These are phyloP conservation scores for Autographa gamma DNA, from an alignment of 2,888 invertebrate genomes.

Conservation along the genomic window DNA sequence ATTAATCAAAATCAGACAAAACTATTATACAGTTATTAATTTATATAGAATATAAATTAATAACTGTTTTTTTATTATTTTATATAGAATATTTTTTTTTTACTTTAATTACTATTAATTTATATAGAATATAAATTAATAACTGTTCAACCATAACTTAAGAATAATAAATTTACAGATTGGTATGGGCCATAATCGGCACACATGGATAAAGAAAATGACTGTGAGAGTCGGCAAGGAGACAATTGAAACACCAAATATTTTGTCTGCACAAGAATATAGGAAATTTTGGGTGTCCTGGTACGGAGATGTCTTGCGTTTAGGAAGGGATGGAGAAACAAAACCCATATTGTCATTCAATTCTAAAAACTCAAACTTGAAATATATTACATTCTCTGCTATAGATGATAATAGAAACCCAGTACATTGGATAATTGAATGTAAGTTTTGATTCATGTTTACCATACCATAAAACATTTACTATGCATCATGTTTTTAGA, in stretches of 20 bases:
- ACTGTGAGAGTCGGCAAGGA: conserved; percentile 40
- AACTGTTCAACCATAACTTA: neutral
- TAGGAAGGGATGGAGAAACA: conserved; percentile 78
- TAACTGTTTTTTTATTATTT: too few relatives aligned
- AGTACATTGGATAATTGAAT: conserved; percentile 69
- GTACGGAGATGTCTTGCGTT: conserved; percentile 77
- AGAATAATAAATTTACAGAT: conserved; percentile 56
- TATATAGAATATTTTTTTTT: neutral
- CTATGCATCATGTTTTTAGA: too few relatives aligned
- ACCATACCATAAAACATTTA: too few relatives aligned
- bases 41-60: too few relatives aligned
- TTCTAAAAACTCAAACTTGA: conserved; percentile 58
- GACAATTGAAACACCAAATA: conserved; percentile 74
- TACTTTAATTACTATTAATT: too few relatives aligned
- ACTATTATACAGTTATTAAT: too few relatives aligned
- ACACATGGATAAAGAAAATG: conserved; percentile 63
- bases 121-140: neutral
- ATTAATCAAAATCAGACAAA: neutral
- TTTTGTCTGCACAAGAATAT: conserved; percentile 79
- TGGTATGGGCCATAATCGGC: conserved; percentile 61
- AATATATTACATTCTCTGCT: conserved; percentile 66
- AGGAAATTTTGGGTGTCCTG: conserved; percentile 86
- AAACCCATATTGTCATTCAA: conserved; percentile 62
- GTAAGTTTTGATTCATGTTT: conserved; percentile 66
- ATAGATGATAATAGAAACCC: conserved; percentile 37